These are phyloP conservation scores for Cyclina sinensis DNA, from an alignment of 1,140 invertebrate genomes.

Conservation along the genomic window DNA sequence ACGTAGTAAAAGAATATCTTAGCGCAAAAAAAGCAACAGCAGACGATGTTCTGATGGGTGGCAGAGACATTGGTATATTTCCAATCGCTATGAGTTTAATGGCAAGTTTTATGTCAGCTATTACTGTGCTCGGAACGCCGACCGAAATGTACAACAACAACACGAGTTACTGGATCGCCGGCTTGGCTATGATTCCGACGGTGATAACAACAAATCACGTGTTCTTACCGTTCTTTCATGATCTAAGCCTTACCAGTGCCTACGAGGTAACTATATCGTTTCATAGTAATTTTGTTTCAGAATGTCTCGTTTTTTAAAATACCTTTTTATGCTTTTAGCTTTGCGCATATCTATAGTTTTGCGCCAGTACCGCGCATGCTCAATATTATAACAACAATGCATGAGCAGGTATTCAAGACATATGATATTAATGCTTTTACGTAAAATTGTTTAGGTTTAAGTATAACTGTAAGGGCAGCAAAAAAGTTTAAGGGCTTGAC, in stretches of 20 bases:
- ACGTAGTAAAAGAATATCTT: constrained; percentile 89
- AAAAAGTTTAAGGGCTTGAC: no score
- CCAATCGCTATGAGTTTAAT: constrained; percentile 82
- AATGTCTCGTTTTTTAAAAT: no score
- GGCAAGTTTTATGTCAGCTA: constrained; percentile 94
- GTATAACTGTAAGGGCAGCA: no score
- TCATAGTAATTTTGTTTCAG: no score
- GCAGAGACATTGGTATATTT: constrained; percentile 90
- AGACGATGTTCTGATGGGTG: constrained; percentile 92
- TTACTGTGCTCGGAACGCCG: constrained; percentile 95
- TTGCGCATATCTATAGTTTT: no score
- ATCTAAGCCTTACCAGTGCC: constrained; percentile 84
- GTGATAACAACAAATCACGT: constrained; percentile 82
- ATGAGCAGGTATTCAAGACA: no score
- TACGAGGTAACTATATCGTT: constrained; percentile 80
- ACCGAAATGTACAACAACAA: constrained; percentile 92
- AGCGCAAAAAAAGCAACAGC: constrained; percentile 94
- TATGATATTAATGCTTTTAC: no score
- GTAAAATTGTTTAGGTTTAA: no score
- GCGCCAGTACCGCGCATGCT: no score
- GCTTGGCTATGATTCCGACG: constrained; percentile 79
- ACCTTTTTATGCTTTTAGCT: no score
- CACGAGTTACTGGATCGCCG: constrained; percentile 82
- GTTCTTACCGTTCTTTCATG: constrained; percentile 85
- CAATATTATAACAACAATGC: no score